phyloP scores from a whole-genome alignment of 2,797 vertebrate genomes.

The Oceanodroma leucorhoa region DNA sequence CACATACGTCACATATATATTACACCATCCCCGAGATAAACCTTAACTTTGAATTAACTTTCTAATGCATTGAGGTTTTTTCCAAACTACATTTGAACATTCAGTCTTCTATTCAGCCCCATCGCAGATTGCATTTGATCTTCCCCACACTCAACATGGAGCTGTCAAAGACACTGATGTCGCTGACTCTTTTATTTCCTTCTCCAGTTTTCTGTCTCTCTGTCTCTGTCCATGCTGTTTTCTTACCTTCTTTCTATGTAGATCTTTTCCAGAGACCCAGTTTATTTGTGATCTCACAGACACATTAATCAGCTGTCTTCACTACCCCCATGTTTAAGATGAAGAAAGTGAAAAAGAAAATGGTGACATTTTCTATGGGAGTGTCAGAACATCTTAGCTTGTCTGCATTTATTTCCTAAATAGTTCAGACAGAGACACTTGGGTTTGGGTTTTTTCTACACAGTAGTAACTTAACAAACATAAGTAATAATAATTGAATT shows the following conservation, averaged over 20 bases:
- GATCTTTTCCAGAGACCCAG: neutral
- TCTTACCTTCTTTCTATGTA: neutral
- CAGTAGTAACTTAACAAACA: too few relatives aligned
- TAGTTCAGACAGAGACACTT: neutral
- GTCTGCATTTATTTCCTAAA: neutral
- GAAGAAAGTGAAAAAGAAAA: slow-evolving; percentile 19
- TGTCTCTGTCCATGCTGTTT: neutral
- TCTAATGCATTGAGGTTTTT: neutral
- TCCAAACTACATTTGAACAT: neutral
- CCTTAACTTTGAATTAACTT: neutral
- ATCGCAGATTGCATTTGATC: neutral
- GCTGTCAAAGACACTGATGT: neutral
- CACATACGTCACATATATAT: accelerated
- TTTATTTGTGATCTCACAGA: neutral
- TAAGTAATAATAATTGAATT: too few relatives aligned
- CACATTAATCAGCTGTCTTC: neutral
- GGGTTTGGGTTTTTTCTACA: neutral
- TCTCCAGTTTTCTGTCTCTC: neutral
- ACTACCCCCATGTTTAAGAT: neutral
- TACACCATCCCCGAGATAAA: neutral
- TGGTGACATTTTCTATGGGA: neutral
- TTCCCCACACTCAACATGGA: neutral
- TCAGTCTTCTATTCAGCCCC: neutral
- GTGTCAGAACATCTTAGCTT: neutral
- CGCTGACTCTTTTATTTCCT: neutral